phyloP scores from a whole-genome alignment of 1,140 invertebrate genomes.

The Diprion similis region DNA sequence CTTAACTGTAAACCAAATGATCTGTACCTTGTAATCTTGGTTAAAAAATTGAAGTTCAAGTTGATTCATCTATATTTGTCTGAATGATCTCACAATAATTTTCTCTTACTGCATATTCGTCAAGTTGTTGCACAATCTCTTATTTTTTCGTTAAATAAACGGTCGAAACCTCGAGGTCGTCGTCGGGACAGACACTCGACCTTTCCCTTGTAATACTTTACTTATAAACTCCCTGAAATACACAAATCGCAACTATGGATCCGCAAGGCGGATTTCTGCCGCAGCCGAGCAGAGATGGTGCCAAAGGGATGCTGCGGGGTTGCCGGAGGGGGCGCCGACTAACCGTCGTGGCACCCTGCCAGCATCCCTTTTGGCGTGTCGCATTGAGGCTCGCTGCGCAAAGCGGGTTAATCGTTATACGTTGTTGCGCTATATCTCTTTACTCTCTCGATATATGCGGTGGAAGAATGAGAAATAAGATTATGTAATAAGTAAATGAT shows the following conservation, averaged over 20 bases:
- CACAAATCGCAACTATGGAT: slow-evolving; percentile 5
- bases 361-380: neutral
- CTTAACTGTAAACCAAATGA: too few species aligned
- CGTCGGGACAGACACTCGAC: neutral
- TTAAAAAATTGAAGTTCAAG: too few species aligned
- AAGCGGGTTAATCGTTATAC: neutral
- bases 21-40: too few species aligned
- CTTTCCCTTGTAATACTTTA: neutral
- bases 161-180: too few species aligned
- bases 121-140: too few species aligned
- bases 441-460: neutral
- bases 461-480: neutral
- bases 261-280: neutral
- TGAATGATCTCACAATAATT: too few species aligned
- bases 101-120: too few species aligned
- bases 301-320: slow-evolving; percentile 1
- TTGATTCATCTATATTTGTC: too few species aligned
- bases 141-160: too few species aligned
- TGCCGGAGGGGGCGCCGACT: neutral
- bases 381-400: neutral
- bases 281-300: neutral
- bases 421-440: too few species aligned
- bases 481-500: too few species aligned
- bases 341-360: neutral
- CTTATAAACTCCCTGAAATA: neutral